Conservation (phyloP, 2,113 vertebrate genomes). For the Phaetusa simplex region DNA sequence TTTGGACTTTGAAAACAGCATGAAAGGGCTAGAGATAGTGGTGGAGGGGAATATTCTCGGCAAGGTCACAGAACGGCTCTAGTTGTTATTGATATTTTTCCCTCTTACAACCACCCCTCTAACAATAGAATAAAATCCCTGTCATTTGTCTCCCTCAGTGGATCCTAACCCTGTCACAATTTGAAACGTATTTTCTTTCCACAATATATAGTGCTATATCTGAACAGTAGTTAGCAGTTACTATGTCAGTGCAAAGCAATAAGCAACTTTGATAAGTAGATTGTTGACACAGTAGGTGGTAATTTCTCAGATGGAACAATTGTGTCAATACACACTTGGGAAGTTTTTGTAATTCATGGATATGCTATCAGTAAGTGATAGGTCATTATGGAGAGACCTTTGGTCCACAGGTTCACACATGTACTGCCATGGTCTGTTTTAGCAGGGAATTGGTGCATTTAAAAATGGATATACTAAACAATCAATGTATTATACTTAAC, state of each 20-base stretch:
- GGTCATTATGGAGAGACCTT: not conserved
- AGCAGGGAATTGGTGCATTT: not conserved
- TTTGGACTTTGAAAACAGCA: constrained; percentile 34
- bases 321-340: not conserved
- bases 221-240: not conserved
- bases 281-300: constrained; percentile 4
- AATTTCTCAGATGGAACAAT: constrained; percentile 27
- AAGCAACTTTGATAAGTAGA: not conserved
- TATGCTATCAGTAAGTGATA: not conserved
- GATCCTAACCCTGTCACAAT: constrained; percentile 26
- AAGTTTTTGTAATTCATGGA: not conserved
- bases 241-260: not conserved
- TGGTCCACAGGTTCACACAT: not conserved
- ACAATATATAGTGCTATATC: not conserved
- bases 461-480: not conserved
- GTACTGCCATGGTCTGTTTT: not conserved
- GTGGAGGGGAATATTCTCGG: not conserved
- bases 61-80: constrained; percentile 44
- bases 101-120: not conserved
- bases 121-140: constrained; percentile 28
- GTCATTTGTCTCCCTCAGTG: constrained; percentile 19
- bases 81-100: constrained; percentile 53
- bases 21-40: constrained; percentile 16
- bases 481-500: not conserved
- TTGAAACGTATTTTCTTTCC: constrained; percentile 36